Evolutionary conservation across 2,797 vertebrate species (phyloP).

Genomic region (Sebastes minor): DNA sequence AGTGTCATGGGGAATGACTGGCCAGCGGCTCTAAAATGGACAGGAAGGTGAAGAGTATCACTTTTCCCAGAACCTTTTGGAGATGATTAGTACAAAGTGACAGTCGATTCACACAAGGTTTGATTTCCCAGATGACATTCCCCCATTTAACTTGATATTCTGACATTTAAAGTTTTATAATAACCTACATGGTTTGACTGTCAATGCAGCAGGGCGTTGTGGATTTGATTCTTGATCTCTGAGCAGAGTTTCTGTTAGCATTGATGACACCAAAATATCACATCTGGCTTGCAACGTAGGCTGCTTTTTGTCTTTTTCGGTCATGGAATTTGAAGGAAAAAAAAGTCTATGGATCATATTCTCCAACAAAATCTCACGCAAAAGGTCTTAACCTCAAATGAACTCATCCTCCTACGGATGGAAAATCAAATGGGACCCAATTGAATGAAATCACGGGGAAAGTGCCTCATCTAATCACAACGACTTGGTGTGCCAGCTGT

Average conservation of each 20-base stretch:
- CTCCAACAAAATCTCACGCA: slow-evolving; percentile 31
- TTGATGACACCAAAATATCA: slow-evolving; percentile 2
- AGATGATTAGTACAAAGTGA: slow-evolving; percentile 36
- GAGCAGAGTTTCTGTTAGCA: background rate
- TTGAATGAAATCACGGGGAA: slow-evolving; percentile 42
- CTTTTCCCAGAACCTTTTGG: slow-evolving; percentile 44
- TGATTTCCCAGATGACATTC: slow-evolving; percentile 1
- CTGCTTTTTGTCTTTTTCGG: slow-evolving; percentile 11
- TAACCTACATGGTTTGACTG: background rate
- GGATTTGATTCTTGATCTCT: background rate
- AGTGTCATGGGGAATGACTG: slow-evolving; percentile 50
- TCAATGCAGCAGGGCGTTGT: background rate
- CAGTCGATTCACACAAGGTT: slow-evolving; percentile 22
- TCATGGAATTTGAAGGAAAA: slow-evolving; percentile 20
- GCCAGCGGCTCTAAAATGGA: slow-evolving; percentile 48
- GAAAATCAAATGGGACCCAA: slow-evolving; percentile 54
- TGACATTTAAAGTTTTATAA: background rate
- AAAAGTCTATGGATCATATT: slow-evolving; percentile 14
- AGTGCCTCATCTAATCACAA: slow-evolving; percentile 42
- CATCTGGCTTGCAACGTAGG: background rate
- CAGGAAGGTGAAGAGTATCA: slow-evolving; percentile 49
- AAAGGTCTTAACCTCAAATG: slow-evolving; percentile 31
- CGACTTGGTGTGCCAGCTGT: slow-evolving; percentile 29
- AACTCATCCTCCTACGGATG: slow-evolving; percentile 44
- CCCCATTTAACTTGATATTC: background rate